Percentiles rank a stretch among this genome's conserved stretches.
Conservation (phyloP, 2,888 invertebrate genomes). For the Yponomeuta cagnagella region DNA sequence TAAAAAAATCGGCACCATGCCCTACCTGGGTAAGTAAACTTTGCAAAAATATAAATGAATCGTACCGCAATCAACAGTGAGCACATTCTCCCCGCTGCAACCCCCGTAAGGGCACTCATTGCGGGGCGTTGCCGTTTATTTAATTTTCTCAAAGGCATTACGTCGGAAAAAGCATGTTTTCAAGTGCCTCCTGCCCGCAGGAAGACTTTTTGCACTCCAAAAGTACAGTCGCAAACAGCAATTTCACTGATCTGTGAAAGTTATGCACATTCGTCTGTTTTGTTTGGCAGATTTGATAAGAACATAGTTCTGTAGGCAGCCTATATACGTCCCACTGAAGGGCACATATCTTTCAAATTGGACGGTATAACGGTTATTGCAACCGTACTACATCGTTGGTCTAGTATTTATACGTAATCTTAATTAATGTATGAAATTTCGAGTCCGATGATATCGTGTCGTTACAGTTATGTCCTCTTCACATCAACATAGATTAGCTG, state of each 20-base stretch:
- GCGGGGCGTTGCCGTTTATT: conserved; percentile 71
- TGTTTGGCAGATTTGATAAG: neutral
- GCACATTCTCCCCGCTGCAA: conserved; percentile 21
- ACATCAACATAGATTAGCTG: too few relatives aligned
- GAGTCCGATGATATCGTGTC: too few relatives aligned
- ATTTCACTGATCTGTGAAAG: neutral
- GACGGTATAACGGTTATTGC: too few relatives aligned
- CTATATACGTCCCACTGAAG: neutral
- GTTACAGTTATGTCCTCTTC: too few relatives aligned
- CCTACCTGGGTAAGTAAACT: too few relatives aligned
- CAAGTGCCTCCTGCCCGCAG: conserved; percentile 40
- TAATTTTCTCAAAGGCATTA: conserved; percentile 72
- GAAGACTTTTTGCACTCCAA: conserved; percentile 3
- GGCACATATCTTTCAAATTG: too few relatives aligned
- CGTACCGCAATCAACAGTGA: conserved; percentile 24
- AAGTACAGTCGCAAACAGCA: neutral
- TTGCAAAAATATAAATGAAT: neutral
- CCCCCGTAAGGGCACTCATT: conserved; percentile 57
- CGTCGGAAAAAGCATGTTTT: conserved; percentile 64
- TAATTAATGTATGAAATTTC: too few relatives aligned
- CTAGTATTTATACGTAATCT: too few relatives aligned
- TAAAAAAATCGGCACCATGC: too few relatives aligned
- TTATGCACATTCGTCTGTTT: neutral
- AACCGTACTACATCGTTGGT: too few relatives aligned
- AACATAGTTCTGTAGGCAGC: neutral